Base-by-base conservation (phyloP, 2,888 invertebrate species). In the Cordilura impudica region DNA sequence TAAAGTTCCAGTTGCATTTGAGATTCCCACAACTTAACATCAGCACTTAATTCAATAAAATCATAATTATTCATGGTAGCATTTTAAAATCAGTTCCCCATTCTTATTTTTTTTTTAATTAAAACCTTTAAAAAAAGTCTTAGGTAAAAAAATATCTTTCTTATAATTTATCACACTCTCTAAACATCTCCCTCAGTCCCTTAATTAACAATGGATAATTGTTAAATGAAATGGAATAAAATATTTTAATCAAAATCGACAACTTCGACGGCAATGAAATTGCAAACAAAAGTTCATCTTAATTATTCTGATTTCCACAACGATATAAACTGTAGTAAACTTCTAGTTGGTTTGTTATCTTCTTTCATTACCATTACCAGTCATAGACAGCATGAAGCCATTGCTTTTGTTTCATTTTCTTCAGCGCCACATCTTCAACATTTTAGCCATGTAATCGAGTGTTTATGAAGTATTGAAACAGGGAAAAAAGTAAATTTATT, bases 171-270 rank as follows among this genome's bases (percentile, higher is more conserved):
- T 10, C 16, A 53, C 53, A 53, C 53, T 26, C 19, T 23, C 26
- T n/a, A 26, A n/a, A 5, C 51, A 51, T 4, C 12, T 19, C 21
- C 51, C 23, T 26, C 53, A 53, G n/a, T n/a, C n/a, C n/a, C 4
- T 35, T 4, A 56, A 56, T 35, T 19, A 35, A 19, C 56, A 19
- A 31, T 35, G 35, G 14, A 56, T 53, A 53, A 35, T 56, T 19
- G 54, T 31, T 54, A n/a, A 56, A 35, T 56, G 56, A 56, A 56
- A 56, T 56, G 56, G 35, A 56, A 35, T 31, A 31, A 54, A 54
- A 31, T 18, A 31, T 14, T 35, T 12, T 10, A 19, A 56, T 19
- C 31, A 56, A 56, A 35, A 26, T 29, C 53, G 14, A 26, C 35
- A 35, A 35, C 26, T 26, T 4, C 26, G 3, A 26, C 2, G 35